Conservation (phyloP, 2,888 invertebrate species). For the Xylophagus ater region DNA sequence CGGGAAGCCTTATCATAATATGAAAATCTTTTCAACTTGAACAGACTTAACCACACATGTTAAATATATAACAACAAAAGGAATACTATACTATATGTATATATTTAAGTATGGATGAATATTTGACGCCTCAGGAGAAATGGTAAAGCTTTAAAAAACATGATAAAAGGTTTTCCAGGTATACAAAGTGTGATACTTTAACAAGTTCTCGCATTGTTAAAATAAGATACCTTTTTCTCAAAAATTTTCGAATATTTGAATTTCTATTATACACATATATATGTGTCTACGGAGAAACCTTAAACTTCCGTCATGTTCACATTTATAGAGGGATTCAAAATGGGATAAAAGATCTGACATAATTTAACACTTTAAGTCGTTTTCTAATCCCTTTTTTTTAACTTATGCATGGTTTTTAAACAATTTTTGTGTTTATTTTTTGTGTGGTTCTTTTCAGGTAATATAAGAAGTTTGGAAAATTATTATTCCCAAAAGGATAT, state of each 20-base stretch:
- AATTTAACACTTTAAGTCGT: slow-evolving; percentile 13
- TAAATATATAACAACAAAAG: too few relatives aligned
- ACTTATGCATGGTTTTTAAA: neutral
- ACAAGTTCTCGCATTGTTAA: slow-evolving; percentile 12
- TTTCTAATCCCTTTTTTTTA: slow-evolving; percentile 6
- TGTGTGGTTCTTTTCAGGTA: too few relatives aligned
- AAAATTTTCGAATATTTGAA: too few relatives aligned
- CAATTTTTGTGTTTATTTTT: too few relatives aligned
- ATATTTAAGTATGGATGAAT: too few relatives aligned
- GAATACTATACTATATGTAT: too few relatives aligned
- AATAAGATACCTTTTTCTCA: slow-evolving; percentile 7
- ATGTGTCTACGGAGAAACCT: slow-evolving; percentile 2
- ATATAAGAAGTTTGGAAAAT: neutral
- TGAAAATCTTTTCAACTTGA: slow-evolving; percentile 8
- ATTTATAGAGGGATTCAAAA: slow-evolving; percentile 12
- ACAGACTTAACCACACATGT: too few relatives aligned
- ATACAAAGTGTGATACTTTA: slow-evolving; percentile 13
- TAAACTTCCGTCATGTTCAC: slow-evolving; percentile 10
- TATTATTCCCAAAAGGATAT: neutral
- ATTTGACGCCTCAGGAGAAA: too few relatives aligned
- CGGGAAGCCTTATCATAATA: slow-evolving; percentile 10
- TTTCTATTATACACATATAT: too few relatives aligned
- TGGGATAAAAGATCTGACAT: slow-evolving; percentile 12
- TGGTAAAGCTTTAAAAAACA: slow-evolving; percentile 3
- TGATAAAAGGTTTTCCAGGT: slow-evolving; percentile 10